Conservation (phyloP, 30 jellyfish, hydroid and myxozoan genomes). For the Morbakka virulenta region DNA sequence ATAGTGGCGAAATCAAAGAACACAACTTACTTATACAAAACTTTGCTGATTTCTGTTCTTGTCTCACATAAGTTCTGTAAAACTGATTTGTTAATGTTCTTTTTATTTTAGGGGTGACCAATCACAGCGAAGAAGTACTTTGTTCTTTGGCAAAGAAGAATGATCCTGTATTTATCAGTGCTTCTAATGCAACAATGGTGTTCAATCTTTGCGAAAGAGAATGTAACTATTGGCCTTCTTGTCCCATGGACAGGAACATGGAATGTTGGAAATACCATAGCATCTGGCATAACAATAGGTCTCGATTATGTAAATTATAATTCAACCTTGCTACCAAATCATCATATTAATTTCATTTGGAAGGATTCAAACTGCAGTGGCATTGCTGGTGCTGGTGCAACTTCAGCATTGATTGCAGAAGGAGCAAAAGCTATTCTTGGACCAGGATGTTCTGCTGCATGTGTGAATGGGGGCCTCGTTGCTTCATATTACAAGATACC, state of each 20-base stretch:
- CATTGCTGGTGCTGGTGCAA: constrained; percentile 50
- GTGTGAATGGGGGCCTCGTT: constrained; percentile 51
- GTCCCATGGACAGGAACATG: constrained; percentile 97
- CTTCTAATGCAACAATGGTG: too few relatives aligned
- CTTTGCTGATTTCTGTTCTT: too few relatives aligned
- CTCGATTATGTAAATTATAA: constrained; percentile 47
- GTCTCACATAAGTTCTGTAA: too few relatives aligned
- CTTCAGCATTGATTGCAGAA: constrained; percentile 41
- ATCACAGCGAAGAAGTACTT: too few relatives aligned
- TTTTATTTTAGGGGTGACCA: too few relatives aligned
- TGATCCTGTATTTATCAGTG: too few relatives aligned
- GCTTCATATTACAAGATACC: constrained; percentile 66
- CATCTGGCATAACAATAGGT: constrained; percentile 70
- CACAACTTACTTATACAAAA: too few relatives aligned
- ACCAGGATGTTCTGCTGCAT: constrained; percentile 63
- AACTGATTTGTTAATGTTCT: too few relatives aligned
- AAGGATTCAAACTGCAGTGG: constrained; percentile 53
- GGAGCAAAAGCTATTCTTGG: constrained; percentile 48
- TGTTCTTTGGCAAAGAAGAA: too few relatives aligned
- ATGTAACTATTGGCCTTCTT: constrained; percentile 75
- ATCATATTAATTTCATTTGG: constrained; percentile 46
- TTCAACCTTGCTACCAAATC: constrained; percentile 28
- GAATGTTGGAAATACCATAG: constrained; percentile 80
- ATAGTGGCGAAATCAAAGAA: too few relatives aligned
- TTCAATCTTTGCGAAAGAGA: constrained; percentile 24